Evolutionary conservation across 2,888 invertebrate genomes (phyloP).

Genomic region (Falcaria lacertinaria): DNA sequence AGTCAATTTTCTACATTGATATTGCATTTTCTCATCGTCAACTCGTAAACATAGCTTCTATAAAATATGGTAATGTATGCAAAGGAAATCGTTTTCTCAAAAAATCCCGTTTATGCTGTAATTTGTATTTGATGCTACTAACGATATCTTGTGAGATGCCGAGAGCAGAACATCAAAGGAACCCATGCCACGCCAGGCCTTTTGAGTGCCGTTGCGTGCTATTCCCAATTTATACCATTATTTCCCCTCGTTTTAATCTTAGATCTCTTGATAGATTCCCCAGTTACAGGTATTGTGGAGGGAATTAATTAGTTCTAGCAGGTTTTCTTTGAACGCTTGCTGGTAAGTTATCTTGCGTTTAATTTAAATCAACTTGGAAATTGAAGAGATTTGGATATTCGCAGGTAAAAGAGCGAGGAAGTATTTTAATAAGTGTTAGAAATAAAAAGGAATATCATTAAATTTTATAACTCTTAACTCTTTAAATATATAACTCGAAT

Average conservation of each 20-base stretch:
- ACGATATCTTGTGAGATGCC: conserved; percentile 16
- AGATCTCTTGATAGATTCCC: conserved; percentile 18
- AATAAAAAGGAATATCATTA: no score
- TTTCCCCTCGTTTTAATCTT: conserved; percentile 26
- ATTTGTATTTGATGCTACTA: conserved; percentile 7
- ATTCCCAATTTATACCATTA: conserved; percentile 49
- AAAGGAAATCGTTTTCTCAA: background rate
- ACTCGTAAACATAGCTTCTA: background rate
- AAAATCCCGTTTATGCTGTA: conserved; percentile 1
- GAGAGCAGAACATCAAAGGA: conserved; percentile 33
- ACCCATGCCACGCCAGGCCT: conserved; percentile 17
- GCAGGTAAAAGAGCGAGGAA: no score
- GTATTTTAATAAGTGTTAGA: no score
- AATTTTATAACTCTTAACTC: no score
- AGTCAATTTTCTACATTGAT: background rate
- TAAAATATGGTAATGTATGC: background rate
- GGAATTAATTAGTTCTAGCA: background rate
- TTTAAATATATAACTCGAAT: no score
- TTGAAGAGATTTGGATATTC: no score
- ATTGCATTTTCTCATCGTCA: background rate
- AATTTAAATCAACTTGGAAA: background rate
- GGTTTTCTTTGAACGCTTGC: background rate
- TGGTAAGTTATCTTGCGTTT: background rate
- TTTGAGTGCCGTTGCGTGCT: conserved; percentile 42
- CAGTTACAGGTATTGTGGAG: background rate